Conservation (phyloP, 2,113 vertebrate genomes). For the Noctilio leporinus region DNA sequence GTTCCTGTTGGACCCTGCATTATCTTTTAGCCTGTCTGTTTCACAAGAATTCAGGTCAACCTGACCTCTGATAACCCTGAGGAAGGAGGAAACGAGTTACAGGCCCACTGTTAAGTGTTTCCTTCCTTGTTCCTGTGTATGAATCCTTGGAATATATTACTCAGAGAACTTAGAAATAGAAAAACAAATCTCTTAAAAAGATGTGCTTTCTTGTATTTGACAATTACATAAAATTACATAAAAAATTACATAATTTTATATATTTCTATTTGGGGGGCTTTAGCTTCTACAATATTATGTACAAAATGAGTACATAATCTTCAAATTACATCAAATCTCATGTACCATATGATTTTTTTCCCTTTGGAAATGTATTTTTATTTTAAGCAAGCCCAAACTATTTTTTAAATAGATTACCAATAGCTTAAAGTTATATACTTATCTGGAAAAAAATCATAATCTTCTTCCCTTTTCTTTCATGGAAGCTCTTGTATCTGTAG, state of each 20-base stretch:
- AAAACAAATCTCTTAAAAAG: not conserved
- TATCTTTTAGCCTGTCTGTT: not conserved
- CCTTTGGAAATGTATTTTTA: not conserved
- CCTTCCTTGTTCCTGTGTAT: not conserved
- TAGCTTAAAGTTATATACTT: not conserved
- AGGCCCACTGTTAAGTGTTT: not conserved
- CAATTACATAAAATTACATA: not conserved
- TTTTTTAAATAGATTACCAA: not conserved
- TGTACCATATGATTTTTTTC: not conserved
- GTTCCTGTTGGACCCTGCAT: not conserved
- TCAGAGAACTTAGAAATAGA: not conserved
- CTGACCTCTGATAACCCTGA: not conserved
- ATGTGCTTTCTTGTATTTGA: not conserved
- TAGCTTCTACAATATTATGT: not conserved
- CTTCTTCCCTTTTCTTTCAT: not conserved
- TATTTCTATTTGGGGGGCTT: not conserved
- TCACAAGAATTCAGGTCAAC: not conserved
- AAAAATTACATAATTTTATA: not conserved
- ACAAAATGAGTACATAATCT: not conserved
- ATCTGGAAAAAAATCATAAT: not conserved
- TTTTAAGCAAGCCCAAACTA: not conserved
- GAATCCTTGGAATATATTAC: not conserved
- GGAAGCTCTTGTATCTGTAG: not conserved
- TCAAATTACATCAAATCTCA: not conserved
- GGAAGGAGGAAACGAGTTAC: not conserved